Percentiles rank a stretch among this genome's conserved stretches.
These are phyloP conservation scores for Stegodyphus dumicola DNA, from an alignment of 1,140 invertebrate species.

Conservation along the genomic window DNA sequence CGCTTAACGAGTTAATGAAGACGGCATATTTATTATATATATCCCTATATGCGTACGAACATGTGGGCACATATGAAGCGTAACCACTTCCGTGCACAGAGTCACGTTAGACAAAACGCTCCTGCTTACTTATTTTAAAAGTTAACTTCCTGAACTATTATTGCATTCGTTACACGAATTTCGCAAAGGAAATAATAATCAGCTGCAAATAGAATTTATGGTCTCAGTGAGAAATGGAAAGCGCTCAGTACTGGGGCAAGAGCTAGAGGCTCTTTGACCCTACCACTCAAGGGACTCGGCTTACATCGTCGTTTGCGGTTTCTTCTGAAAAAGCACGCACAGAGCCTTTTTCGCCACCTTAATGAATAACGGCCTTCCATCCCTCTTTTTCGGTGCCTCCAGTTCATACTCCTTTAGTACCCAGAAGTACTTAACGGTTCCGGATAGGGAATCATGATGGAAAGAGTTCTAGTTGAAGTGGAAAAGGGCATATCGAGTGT, in stretches of 20 bases:
- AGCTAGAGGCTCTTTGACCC: background rate
- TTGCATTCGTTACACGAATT: too few relatives aligned
- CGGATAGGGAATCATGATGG: background rate
- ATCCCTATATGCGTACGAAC: too few relatives aligned
- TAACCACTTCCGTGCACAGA: too few relatives aligned
- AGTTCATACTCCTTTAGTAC: background rate
- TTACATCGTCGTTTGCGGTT: constrained; percentile 1
- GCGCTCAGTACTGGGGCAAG: background rate
- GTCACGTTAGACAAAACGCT: too few relatives aligned
- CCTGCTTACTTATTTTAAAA: too few relatives aligned
- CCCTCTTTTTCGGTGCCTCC: background rate
- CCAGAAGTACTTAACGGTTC: constrained; percentile 1
- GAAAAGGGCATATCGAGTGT: background rate
- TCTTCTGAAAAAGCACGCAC: background rate
- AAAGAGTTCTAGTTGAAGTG: constrained; percentile 20
- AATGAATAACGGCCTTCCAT: constrained; percentile 7
- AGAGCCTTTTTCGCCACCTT: constrained; percentile 24
- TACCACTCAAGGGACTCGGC: background rate
- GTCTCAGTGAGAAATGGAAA: too few relatives aligned
- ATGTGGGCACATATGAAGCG: too few relatives aligned
- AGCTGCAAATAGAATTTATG: too few relatives aligned
- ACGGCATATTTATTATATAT: too few relatives aligned
- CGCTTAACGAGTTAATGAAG: too few relatives aligned
- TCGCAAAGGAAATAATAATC: too few relatives aligned
- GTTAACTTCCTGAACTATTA: too few relatives aligned